phyloP scores from a whole-genome alignment of 2,797 vertebrate species.

The Pangasius macronema region DNA sequence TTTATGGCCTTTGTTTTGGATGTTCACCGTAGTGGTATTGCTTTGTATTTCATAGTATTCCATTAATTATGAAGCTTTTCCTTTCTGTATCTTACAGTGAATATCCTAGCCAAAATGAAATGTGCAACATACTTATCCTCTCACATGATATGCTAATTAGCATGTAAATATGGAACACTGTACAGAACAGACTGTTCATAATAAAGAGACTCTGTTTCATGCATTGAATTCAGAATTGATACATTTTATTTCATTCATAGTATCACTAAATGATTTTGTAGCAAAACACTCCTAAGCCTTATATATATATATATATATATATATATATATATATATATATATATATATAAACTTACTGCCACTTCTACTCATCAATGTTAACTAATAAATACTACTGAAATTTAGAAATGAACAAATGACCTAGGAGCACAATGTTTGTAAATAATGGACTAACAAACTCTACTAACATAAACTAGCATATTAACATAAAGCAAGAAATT shows the following conservation, averaged over 20 bases:
- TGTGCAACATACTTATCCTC: background rate
- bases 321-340: no score
- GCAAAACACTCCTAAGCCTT: slow-evolving; percentile 39
- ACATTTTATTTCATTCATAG: slow-evolving; percentile 62
- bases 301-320: no score
- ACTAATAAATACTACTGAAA: slow-evolving; percentile 45
- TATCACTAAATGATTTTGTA: slow-evolving; percentile 58
- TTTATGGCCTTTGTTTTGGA: background rate
- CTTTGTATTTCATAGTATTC: slow-evolving; percentile 10
- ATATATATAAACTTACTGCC: slow-evolving; percentile 28
- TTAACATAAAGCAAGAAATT: slow-evolving; percentile 27
- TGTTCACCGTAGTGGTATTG: background rate
- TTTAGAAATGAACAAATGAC: slow-evolving; percentile 27
- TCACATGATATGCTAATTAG: slow-evolving; percentile 14
- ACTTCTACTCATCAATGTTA: slow-evolving; percentile 21
- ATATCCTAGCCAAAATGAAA: background rate
- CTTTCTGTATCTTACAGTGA: background rate
- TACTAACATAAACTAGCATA: slow-evolving; percentile 21
- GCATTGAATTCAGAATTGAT: slow-evolving; percentile 57
- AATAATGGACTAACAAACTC: slow-evolving; percentile 26
- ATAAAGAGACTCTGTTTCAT: slow-evolving; percentile 20
- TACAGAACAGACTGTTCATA: slow-evolving; percentile 3
- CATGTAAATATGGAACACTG: slow-evolving; percentile 26
- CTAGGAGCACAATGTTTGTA: slow-evolving; percentile 33
- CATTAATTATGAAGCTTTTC: slow-evolving; percentile 1